phyloP scores from a whole-genome alignment of 1,140 invertebrate species.

The Camponotus vicinus region DNA sequence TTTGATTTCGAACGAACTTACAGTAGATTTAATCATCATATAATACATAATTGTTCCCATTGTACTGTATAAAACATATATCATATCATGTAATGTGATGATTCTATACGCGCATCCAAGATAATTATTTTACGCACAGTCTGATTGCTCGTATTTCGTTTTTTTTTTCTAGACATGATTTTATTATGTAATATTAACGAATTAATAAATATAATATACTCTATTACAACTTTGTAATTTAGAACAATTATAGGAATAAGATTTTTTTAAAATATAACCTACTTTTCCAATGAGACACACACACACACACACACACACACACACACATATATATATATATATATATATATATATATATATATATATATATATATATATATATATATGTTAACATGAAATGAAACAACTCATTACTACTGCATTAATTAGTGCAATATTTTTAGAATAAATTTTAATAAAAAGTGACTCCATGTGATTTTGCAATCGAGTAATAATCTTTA shows the following conservation, averaged over 20 bases:
- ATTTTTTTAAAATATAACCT: too few relatives aligned
- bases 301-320: too few relatives aligned
- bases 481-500: too few relatives aligned
- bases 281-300: too few relatives aligned
- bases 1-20: neutral
- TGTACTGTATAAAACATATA: conserved; percentile 21
- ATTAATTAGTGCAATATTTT: too few relatives aligned
- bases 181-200: conserved; percentile 18
- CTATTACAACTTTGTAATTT: neutral
- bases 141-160: conserved; percentile 2
- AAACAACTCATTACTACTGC: too few relatives aligned
- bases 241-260: neutral
- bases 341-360: too few relatives aligned
- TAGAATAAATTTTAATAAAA: too few relatives aligned
- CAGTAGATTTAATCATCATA: neutral
- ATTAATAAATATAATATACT: conserved; percentile 8
- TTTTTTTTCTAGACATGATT: neutral
- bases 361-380: too few relatives aligned
- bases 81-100: neutral
- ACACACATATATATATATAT: too few relatives aligned
- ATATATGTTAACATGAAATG: too few relatives aligned
- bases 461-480: too few relatives aligned
- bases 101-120: neutral
- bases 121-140: neutral
- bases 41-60: conserved; percentile 1